Evolutionary conservation across 2,797 vertebrate genomes (phyloP), one percentile per base, ranked within the genome.

Genomic region (Coccyzus lansbergi): DNA sequence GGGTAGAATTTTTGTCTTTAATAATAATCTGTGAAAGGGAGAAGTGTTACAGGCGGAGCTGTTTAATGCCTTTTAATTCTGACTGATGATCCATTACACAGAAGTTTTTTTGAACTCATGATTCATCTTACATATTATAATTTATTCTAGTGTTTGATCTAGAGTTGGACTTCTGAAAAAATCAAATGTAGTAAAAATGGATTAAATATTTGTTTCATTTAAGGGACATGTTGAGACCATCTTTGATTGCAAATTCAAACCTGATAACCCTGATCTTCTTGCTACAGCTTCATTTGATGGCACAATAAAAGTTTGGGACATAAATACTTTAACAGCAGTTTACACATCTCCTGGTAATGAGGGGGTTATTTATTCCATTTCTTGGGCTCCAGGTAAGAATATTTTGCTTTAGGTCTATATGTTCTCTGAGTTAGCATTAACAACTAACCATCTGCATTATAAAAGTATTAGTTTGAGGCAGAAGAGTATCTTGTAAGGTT

Each of bases 221-320:
- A 97, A 99, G 99, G 99, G 99, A 95, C 99, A 99, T 34, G 98
- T 99, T 90, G 99, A 99, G 98, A 99, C 99, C 44, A 99, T 99
- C 95, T 99, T 99, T 94, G 99, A 99, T 98, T 99, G 99, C 95
- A 99, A 99, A 90, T 99, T 99, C 94, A 99, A 99, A 91, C 99
- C 99, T 17, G 99, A 99, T 55, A 98, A 99, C 88, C 98, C 99
- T 67, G 99, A 99, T 97, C 97, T 99, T 92, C 97, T 99, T 95
- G 99, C 99, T 75, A 99, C 99, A 22, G 99, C 99, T 33, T 99
- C 99, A 34, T 99, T 99, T 97, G 99, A 99, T 87, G 99, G 99
- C 85, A 99, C 99, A 51, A 99, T 99, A 92, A 99, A 99, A 97
- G 98, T 99, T 90, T 99, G 99, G 99, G 99, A 99, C 96, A 99